Evolutionary conservation across 2,797 vertebrate species (phyloP), one percentile per base, ranked within the genome.

Genomic region (Leptatherina wallacei): DNA sequence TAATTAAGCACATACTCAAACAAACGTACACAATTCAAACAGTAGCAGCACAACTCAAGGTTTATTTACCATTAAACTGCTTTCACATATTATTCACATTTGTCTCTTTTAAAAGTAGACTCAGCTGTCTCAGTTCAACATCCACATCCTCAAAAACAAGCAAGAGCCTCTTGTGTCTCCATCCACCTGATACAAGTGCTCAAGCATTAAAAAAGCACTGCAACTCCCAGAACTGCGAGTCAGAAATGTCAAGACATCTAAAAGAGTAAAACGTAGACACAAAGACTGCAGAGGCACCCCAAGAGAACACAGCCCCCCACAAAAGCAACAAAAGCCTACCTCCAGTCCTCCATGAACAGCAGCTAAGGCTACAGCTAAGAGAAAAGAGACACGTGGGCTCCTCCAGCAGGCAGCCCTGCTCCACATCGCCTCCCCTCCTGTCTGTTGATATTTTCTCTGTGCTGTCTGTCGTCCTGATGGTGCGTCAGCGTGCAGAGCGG

Each of bases 251-350:
- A 73, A 72, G 65, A 49, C 36, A 12, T 64, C 56, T 62, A 36
- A 61, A 59, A 71, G 72, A 73, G 71, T 44, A 65, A 73, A 72
- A 44, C 33, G 68, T 32, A 18, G 3, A 79, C 59, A 89, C 85
- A 90, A 89, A 90, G 79, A 63, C 65, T 32, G 27, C 14, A 52
- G 69, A 59, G 6, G 42, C 38, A 44, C 71, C 66, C 54, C 3
- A 30, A 77, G 59, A 75, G 36, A 63, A 64, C 71, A 30, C 73
- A 85, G 77, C 66, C 77, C 80, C 81, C 81, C 38, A 12, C 69
- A 76, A 70, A 42, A 84, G 73, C 88, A 92, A 93, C 88, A 93
- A 92, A 93, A 87, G 90, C 94, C 93, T 92, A 94, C 94, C 93
- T 89, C 87, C 78, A 79, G 83, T 92, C 91, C 87, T 91, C 85